Evolutionary conservation across 2,797 vertebrate genomes (phyloP).

Genomic region (Anguilla obscura): DNA sequence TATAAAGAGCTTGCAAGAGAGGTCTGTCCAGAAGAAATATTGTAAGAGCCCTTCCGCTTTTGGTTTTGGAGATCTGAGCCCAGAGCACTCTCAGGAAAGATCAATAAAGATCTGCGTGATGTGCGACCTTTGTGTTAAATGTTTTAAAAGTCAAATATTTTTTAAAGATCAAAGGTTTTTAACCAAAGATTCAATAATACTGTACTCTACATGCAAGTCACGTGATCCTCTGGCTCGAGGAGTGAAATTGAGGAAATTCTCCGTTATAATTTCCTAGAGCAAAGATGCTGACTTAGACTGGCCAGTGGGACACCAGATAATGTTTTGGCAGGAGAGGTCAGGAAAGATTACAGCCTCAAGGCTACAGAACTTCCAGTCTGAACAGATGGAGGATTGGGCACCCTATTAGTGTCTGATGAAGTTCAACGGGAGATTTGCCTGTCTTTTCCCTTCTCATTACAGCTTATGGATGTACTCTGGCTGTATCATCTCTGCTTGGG

Average conservation of each 20-base stretch:
- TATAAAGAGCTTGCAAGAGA: background rate
- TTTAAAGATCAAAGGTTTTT: background rate
- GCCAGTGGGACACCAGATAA: background rate
- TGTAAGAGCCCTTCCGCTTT: background rate
- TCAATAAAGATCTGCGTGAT: background rate
- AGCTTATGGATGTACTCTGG: conserved; percentile 45
- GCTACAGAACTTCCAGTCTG: conserved; percentile 27
- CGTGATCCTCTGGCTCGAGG: background rate
- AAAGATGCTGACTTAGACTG: background rate
- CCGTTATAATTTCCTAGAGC: background rate
- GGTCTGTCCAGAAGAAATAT: background rate
- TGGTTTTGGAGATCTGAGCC: background rate
- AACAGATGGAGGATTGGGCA: conserved; percentile 72
- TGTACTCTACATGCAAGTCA: background rate
- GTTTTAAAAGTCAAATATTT: background rate
- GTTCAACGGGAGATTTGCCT: conserved; percentile 53
- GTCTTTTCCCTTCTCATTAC: conserved; percentile 38
- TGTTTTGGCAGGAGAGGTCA: background rate
- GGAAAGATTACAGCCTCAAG: background rate
- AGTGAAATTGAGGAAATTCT: background rate
- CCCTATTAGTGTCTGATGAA: conserved; percentile 58
- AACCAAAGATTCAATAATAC: background rate
- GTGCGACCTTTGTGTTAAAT: background rate
- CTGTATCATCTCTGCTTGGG: conserved; percentile 17
- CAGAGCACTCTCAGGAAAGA: background rate